Percentiles rank a stretch among this genome's conserved stretches.
Conservation (phyloP, 2,888 invertebrate genomes). For the Coecobrya sp. region DNA sequence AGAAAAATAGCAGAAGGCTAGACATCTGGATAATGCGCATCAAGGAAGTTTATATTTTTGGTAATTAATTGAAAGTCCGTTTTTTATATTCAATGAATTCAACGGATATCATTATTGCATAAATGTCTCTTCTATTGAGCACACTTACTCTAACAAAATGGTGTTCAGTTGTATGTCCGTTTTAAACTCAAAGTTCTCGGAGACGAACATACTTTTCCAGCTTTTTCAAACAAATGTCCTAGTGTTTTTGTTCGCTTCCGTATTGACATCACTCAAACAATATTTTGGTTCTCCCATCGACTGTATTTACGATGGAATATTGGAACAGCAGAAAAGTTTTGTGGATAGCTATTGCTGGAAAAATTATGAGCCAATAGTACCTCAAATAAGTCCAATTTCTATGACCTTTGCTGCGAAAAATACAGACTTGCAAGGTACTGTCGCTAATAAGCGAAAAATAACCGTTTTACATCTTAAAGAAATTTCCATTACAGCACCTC, state of each 20-base stretch:
- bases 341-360: slow-evolving; percentile 72
- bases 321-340: slow-evolving; percentile 60
- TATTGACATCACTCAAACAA: slow-evolving; percentile 33
- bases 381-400: not conserved
- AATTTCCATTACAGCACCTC: too few species aligned
- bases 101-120: not conserved
- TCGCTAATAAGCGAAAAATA: too few species aligned
- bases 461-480: too few species aligned
- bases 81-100: not conserved
- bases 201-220: slow-evolving; percentile 58
- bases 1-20: not conserved
- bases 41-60: not conserved
- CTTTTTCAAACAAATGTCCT: slow-evolving; percentile 56
- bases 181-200: slow-evolving; percentile 21
- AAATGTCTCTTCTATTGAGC: not conserved
- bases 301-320: slow-evolving; percentile 71
- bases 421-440: slow-evolving; percentile 53
- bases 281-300: slow-evolving; percentile 60
- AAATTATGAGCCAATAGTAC: slow-evolving; percentile 62
- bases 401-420: slow-evolving; percentile 6
- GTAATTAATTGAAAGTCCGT: not conserved
- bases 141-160: slow-evolving; percentile 23
- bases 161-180: not conserved
- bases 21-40: not conserved
- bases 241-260: slow-evolving; percentile 13